Conservation (phyloP, 2,113 vertebrate genomes). For the Heterotilapia buettikoferi region DNA sequence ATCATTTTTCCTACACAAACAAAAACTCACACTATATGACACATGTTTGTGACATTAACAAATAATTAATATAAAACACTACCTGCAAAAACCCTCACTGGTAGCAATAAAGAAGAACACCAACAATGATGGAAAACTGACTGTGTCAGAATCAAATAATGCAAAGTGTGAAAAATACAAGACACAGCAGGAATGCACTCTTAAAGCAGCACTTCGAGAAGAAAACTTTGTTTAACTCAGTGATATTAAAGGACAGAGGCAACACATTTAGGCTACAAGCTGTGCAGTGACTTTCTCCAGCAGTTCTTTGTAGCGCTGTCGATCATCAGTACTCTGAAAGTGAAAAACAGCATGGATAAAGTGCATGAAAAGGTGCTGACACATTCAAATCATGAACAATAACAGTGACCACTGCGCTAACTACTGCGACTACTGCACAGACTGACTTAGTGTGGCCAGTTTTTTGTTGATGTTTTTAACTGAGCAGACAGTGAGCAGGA, state of each 20-base stretch:
- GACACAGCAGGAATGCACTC: neutral
- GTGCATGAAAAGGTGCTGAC: neutral
- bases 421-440: neutral
- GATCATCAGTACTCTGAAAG: neutral
- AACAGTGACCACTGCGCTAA: neutral
- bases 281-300: neutral
- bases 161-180: neutral
- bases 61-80: too few relatives aligned
- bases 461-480: neutral
- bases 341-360: neutral
- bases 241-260: neutral
- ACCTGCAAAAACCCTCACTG: rapidly evolving
- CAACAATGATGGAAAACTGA: neutral
- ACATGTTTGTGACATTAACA: too few relatives aligned
- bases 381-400: neutral
- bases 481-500: neutral
- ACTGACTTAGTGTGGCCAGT: neutral
- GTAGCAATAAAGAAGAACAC: neutral
- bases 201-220: too few relatives aligned
- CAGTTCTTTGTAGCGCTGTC: neutral
- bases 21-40: too few relatives aligned
- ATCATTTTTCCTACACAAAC: neutral
- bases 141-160: too few relatives aligned
- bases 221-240: neutral
- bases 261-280: neutral